Base-by-base conservation (phyloP, 2,113 vertebrate genomes). In the Rhea pennata region DNA sequence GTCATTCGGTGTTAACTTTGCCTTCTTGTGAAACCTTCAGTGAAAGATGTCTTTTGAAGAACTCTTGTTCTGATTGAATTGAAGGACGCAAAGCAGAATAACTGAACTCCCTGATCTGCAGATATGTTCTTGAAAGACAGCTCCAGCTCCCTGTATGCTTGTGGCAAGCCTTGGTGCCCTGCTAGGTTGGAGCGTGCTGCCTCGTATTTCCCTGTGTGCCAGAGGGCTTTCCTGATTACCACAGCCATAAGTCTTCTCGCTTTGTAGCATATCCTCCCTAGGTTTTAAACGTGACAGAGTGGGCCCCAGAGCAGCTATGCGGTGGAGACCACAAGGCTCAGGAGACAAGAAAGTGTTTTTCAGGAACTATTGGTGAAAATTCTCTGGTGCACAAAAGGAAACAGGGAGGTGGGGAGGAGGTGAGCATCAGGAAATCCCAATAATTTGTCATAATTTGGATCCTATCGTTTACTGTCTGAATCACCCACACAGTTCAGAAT, bases 311-410 rank as follows among this genome's bases (percentile, higher is more conserved):
- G 93, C 79, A 80, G 36, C 53, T 66, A 2, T 58, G 26, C 70
- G 79, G 67, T 58, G 53, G 75, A 91, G 64, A 91, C 64, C 33
- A 64, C 59, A 67, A 59, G 13, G 50, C 71, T 91, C 54, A 76
- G 24, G 64, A 95, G 64, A 46, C 36, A 59, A 50, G 54, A 91
- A 74, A 0, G 0, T 67, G 29, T 85, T 95, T 94, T 93, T 50
- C 50, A 77, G 78, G 71, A 90, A 86, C 80, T 82, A 58, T 3
- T 85, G 36, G 33, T 94, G 72, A 96, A 91, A 88, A 59, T 40
- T 82, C 65, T 58, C n/a, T 84, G 13, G 7, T 27, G 17, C 66
- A 39, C 11, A 77, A 67, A 76, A 83, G 72, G 12, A 46, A 85
- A 26, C 27, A 26, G 74, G 24, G 16, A 17, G 4, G 3, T 59